Evolutionary conservation across 2,888 invertebrate species (phyloP).

Genomic region (Pardosa pseudoannulata): DNA sequence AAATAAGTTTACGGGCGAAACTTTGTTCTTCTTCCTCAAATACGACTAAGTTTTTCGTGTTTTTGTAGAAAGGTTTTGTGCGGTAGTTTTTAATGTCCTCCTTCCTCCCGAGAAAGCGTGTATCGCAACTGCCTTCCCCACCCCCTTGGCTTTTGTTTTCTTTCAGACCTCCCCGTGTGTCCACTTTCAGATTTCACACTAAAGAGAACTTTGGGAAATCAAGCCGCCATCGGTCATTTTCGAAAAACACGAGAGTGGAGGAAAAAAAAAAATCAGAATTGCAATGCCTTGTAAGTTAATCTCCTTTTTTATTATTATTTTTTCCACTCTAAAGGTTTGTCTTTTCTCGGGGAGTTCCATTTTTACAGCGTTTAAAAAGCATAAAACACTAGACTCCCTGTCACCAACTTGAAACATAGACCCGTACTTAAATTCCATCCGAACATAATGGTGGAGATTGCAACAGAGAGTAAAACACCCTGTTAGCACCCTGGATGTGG

Average conservation of each 20-base stretch:
- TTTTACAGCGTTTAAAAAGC: conserved; percentile 51
- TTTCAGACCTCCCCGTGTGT: conserved; percentile 34
- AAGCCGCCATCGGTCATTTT: conserved; percentile 49
- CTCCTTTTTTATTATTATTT: conserved; percentile 20
- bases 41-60: conserved; percentile 69
- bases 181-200: conserved; percentile 64
- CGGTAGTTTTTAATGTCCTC: conserved; percentile 47
- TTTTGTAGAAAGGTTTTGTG: conserved; percentile 53
- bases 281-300: conserved; percentile 13
- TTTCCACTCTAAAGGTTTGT: neutral
- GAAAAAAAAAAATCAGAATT: conserved; percentile 8
- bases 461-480: conserved; percentile 24
- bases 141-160: conserved; percentile 43
- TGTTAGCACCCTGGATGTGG: conserved; percentile 28
- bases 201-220: conserved; percentile 51
- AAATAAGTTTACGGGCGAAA: conserved; percentile 73
- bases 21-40: conserved; percentile 72
- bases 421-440: conserved; percentile 35
- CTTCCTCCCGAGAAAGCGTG: conserved; percentile 20
- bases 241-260: too few species aligned
- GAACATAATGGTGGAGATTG: conserved; percentile 37
- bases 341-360: conserved; percentile 33
- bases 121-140: neutral
- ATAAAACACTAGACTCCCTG: conserved; percentile 31
- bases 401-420: conserved; percentile 62